A percentile compares a stretch with the other conserved stretches of the same genome.
Conservation (phyloP, 2,888 invertebrate species). For the Electrophaes corylata region DNA sequence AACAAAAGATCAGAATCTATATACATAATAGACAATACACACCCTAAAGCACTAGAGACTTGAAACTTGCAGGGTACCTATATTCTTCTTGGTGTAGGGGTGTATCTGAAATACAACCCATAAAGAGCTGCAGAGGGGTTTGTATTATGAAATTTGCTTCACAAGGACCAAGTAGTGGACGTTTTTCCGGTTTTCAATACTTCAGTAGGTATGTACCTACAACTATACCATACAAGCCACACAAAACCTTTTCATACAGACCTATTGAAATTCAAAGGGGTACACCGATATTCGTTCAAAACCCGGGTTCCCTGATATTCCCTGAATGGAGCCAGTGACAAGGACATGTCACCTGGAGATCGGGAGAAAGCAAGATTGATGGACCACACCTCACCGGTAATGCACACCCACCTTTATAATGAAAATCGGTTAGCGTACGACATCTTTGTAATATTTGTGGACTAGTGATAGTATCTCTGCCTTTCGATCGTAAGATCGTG, state of each 20-base stretch:
- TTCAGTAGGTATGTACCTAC: no score
- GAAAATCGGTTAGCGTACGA: slow-evolving; percentile 13
- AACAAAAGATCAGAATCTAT: no score
- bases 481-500: no score
- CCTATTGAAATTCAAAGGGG: slow-evolving; percentile 13
- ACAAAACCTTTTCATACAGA: background rate
- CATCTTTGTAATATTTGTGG: background rate
- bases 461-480: background rate
- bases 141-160: no score
- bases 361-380: slow-evolving; percentile 25
- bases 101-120: no score
- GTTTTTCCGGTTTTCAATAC: background rate
- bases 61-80: no score
- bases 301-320: slow-evolving; percentile 7
- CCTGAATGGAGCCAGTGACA: slow-evolving; percentile 14
- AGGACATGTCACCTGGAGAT: slow-evolving; percentile 21
- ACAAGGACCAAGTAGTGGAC: no score
- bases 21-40: no score
- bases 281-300: slow-evolving; percentile 14
- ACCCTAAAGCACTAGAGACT: no score
- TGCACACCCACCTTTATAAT: slow-evolving; percentile 22
- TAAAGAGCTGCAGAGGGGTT: no score
- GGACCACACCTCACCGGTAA: slow-evolving; percentile 9
- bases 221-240: background rate
- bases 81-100: no score